Conservation (phyloP, 92 coral and sea anemone species). For the Umimayanthus kanabou region DNA sequence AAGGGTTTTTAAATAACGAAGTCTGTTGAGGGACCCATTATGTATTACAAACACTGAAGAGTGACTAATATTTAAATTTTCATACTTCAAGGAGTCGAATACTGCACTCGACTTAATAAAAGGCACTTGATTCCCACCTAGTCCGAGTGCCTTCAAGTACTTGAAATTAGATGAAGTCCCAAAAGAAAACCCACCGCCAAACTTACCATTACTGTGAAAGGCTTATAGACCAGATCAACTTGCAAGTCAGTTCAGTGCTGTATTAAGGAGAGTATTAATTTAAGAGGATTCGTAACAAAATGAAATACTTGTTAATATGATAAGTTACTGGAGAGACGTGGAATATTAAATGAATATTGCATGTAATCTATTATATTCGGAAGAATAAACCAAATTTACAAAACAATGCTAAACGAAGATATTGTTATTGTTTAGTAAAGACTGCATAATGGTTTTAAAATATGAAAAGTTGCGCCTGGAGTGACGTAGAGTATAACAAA, state of each 20-base stretch:
- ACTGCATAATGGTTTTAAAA: no score
- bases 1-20: slow-evolving; percentile 19
- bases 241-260: neutral
- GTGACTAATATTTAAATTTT: slow-evolving; percentile 22
- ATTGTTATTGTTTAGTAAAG: no score
- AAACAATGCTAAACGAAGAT: no score
- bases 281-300: neutral
- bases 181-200: neutral
- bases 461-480: neutral
- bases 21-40: slow-evolving; percentile 26
- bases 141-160: slow-evolving; percentile 12
- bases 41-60: slow-evolving; percentile 1
- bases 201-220: neutral
- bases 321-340: neutral
- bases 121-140: slow-evolving; percentile 27
- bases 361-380: no score
- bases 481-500: neutral
- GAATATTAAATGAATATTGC: neutral
- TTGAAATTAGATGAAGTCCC: neutral
- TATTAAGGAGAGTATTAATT: no score
- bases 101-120: neutral
- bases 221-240: neutral
- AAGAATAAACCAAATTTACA: no score
- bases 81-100: neutral
- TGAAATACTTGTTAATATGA: neutral